These are phyloP conservation scores for Luscinia megarhynchos DNA, from an alignment of 2,797 vertebrate species.

Conservation along the genomic window DNA sequence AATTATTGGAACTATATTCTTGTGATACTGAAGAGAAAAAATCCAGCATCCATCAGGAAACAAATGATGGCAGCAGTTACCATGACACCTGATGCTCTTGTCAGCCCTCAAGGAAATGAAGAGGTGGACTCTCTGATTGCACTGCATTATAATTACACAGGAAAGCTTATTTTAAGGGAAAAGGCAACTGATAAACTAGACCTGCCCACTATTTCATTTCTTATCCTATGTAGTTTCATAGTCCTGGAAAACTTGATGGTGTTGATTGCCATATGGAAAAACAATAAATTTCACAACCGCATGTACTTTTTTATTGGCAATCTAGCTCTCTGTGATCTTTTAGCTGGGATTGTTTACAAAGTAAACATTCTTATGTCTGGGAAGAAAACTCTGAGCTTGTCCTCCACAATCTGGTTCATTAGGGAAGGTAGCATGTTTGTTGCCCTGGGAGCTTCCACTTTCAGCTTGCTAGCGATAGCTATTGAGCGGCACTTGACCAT, in stretches of 20 bases:
- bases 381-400: constrained; percentile 87
- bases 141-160: constrained; percentile 91
- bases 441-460: constrained; percentile 91
- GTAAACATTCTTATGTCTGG: constrained; percentile 94
- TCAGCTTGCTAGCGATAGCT: constrained; percentile 93
- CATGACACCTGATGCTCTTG: not conserved
- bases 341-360: constrained; percentile 89
- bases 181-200: constrained; percentile 65
- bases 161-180: constrained; percentile 83
- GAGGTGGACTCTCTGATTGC: constrained; percentile 63
- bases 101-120: constrained; percentile 24
- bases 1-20: constrained; percentile 19
- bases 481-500: constrained; percentile 96
- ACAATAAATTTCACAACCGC: constrained; percentile 93
- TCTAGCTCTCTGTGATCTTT: constrained; percentile 93
- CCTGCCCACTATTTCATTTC: constrained; percentile 80
- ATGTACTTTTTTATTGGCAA: constrained; percentile 99
- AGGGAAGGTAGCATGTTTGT: constrained; percentile 97
- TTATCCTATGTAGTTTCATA: constrained; percentile 89
- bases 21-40: not conserved
- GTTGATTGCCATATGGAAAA: constrained; percentile 93
- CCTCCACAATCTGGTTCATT: constrained; percentile 88
- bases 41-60: not conserved
- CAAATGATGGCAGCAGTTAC: constrained; percentile 60
- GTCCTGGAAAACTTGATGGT: constrained; percentile 94